Conservation (phyloP, 2,113 vertebrate species). For the Grus americana region DNA sequence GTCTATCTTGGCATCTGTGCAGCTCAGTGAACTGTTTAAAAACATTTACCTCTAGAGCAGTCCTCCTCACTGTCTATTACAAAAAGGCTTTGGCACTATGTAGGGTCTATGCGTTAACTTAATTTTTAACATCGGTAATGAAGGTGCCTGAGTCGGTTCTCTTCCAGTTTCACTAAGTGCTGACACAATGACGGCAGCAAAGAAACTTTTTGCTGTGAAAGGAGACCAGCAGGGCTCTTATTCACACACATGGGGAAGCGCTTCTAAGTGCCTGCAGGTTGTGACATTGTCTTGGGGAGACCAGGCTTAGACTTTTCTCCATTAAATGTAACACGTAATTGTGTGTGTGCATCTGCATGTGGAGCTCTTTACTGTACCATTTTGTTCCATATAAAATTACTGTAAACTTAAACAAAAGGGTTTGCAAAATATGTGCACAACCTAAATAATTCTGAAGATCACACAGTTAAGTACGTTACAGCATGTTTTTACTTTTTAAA, state of each 20-base stretch:
- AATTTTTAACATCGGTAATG: fast-evolving
- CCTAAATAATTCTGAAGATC: background rate
- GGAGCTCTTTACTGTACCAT: background rate
- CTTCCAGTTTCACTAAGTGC: background rate
- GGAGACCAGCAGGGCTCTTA: background rate
- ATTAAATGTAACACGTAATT: background rate
- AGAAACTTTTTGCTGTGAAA: slow-evolving; percentile 12
- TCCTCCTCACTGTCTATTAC: background rate
- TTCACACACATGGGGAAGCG: background rate
- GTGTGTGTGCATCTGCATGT: background rate
- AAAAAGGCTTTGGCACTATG: background rate
- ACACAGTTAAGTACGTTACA: background rate
- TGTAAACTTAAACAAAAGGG: background rate
- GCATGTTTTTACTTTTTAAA: background rate
- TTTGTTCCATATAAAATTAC: background rate
- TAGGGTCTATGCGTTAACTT: background rate
- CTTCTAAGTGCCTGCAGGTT: background rate
- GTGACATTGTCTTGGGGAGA: background rate
- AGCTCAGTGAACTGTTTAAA: background rate
- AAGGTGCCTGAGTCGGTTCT: background rate
- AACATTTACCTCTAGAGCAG: background rate
- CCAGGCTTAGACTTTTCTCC: background rate
- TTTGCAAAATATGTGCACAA: background rate
- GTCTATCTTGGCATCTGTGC: background rate
- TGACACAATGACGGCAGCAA: background rate